These are phyloP conservation scores for Campoletis raptor DNA, from an alignment of 2,888 invertebrate genomes.

Conservation along the genomic window DNA sequence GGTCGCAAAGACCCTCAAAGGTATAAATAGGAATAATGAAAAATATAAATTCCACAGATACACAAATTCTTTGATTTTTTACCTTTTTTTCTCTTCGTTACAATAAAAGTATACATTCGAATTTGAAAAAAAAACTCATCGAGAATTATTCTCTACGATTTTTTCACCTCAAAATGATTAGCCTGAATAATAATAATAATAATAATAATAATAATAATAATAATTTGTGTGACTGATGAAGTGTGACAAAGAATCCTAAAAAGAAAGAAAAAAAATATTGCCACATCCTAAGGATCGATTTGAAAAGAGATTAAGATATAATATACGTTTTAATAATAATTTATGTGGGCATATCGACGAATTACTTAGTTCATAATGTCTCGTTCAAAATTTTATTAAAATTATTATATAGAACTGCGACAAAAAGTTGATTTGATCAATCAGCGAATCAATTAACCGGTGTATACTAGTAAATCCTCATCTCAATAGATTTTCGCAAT, in stretches of 20 bases:
- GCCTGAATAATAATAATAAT: neutral
- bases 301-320: neutral
- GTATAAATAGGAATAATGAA: too few relatives aligned
- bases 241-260: neutral
- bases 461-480: slow-evolving; percentile 40
- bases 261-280: slow-evolving; percentile 2
- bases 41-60: neutral
- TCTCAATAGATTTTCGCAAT: slow-evolving; percentile 51
- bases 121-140: neutral
- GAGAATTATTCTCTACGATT: neutral
- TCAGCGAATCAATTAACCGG: slow-evolving; percentile 40
- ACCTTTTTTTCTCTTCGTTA: neutral
- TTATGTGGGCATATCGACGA: neutral
- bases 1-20: too few relatives aligned
- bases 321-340: slow-evolving; percentile 1
- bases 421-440: slow-evolving; percentile 38
- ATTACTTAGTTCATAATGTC: neutral
- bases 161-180: neutral
- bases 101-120: neutral
- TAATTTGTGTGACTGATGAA: neutral
- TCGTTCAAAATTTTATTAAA: neutral
- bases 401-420: slow-evolving; percentile 1
- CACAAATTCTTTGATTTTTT: neutral
- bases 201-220: neutral
- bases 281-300: neutral